These are phyloP conservation scores for Diarsia rubi DNA, from an alignment of 2,888 invertebrate species.

Conservation along the genomic window DNA sequence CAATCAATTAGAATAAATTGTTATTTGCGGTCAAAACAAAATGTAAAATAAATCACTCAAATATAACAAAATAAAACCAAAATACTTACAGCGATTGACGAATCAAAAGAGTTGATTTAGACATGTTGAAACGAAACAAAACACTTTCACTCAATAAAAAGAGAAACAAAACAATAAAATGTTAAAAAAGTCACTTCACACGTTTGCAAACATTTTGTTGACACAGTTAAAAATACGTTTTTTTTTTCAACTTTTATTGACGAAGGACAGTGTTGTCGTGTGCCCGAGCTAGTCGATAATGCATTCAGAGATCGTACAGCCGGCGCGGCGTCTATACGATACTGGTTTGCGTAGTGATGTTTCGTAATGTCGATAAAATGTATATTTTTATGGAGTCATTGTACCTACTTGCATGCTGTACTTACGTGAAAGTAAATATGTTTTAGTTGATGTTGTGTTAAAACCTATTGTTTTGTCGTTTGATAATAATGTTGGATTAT, in stretches of 20 bases:
- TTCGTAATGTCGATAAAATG: conserved; percentile 64
- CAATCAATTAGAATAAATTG: neutral
- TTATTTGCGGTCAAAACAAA: conserved; percentile 1
- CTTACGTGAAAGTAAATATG: neutral
- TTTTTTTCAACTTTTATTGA: conserved; percentile 49
- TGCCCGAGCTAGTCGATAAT: conserved; percentile 75
- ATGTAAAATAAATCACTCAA: neutral
- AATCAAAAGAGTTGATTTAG: conserved; percentile 74
- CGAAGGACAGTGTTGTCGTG: conserved; percentile 65
- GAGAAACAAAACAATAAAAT: conserved; percentile 37
- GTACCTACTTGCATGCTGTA: conserved; percentile 9
- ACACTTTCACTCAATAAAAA: conserved; percentile 54
- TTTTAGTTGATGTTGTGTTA: conserved; percentile 1
- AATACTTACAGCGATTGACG: conserved; percentile 79
- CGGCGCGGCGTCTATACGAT: conserved; percentile 71
- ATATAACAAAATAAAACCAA: conserved; percentile 29
- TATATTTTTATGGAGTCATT: conserved; percentile 33
- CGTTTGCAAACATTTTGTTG: conserved; percentile 53
- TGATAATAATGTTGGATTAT: neutral
- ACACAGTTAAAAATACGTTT: conserved; percentile 46
- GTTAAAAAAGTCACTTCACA: conserved; percentile 64
- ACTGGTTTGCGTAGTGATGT: conserved; percentile 74
- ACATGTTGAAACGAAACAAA: conserved; percentile 68
- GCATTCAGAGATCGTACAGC: conserved; percentile 73
- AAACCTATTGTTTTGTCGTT: conserved; percentile 25